Evolutionary conservation across 1,140 invertebrate species (phyloP).

Genomic region (Colletes latitarsis): DNA sequence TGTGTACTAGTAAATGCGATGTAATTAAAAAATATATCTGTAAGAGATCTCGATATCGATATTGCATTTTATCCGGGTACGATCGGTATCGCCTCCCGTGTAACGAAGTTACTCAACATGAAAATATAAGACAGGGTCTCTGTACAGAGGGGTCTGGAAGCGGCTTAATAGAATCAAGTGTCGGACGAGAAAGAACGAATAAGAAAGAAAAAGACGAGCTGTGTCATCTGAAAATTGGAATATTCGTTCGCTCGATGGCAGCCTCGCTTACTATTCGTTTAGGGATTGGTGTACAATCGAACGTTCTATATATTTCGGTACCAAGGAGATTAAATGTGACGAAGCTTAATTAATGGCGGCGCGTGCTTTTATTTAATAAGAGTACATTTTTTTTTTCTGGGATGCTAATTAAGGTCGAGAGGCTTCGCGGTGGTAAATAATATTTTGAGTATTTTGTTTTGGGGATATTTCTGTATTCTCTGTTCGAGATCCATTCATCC

Average conservation of each 20-base stretch:
- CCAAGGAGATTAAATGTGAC: slow-evolving; percentile 24
- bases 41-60: not conserved
- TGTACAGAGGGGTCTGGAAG: slow-evolving; percentile 18
- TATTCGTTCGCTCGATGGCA: slow-evolving; percentile 46
- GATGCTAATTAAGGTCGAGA: no score
- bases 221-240: slow-evolving; percentile 58
- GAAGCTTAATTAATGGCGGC: slow-evolving; percentile 31
- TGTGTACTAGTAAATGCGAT: not conserved
- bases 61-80: not conserved
- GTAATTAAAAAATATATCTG: slow-evolving; percentile 21
- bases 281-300: slow-evolving; percentile 26
- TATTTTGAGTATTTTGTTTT: no score
- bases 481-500: no score
- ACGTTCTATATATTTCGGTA: slow-evolving; percentile 3
- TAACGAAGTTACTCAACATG: slow-evolving; percentile 22
- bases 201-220: slow-evolving; percentile 33
- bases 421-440: no score
- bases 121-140: slow-evolving; percentile 9
- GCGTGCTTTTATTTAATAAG: not conserved
- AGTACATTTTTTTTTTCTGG: no score
- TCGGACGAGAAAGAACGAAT: slow-evolving; percentile 33
- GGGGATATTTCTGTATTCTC: no score
- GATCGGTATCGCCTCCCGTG: not conserved
- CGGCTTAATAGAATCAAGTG: slow-evolving; percentile 68
- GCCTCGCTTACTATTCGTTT: slow-evolving; percentile 40